These are phyloP conservation scores for Nephila pilipes DNA, from an alignment of 1,140 invertebrate species.

Conservation along the genomic window DNA sequence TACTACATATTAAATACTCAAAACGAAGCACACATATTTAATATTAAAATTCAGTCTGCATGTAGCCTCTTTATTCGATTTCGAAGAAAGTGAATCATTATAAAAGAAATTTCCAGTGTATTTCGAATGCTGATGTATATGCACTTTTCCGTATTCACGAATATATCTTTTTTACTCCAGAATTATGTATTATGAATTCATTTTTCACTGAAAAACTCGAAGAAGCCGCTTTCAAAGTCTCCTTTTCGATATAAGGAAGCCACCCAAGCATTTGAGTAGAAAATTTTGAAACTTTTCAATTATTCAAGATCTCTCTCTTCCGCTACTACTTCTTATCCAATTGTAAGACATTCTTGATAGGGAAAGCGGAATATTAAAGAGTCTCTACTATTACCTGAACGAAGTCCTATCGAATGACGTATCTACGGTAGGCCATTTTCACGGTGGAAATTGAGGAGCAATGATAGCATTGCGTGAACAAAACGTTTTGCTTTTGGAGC, in stretches of 20 bases:
- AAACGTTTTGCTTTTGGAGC: conserved; percentile 56
- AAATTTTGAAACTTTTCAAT: conserved; percentile 68
- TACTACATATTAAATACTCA: not conserved
- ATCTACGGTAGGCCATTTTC: conserved; percentile 61
- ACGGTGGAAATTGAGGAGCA: conserved; percentile 42
- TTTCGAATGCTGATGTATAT: not conserved
- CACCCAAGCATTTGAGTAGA: conserved; percentile 28
- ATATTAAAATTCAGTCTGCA: not conserved
- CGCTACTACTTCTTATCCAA: conserved; percentile 72
- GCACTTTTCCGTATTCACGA: not conserved
- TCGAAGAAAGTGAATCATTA: not conserved
- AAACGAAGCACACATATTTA: not conserved
- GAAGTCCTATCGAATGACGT: conserved; percentile 19
- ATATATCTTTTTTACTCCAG: not conserved
- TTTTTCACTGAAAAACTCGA: conserved; percentile 11
- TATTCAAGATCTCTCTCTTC: conserved; percentile 55
- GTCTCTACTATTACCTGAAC: conserved; percentile 10
- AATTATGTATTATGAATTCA: conserved; percentile 57
- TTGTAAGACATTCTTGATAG: conserved; percentile 29
- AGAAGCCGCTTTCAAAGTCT: not conserved
- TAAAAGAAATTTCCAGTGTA: not conserved
- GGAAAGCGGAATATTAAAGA: conserved; percentile 71
- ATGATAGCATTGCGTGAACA: conserved; percentile 73
- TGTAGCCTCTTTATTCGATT: not conserved
- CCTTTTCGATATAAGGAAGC: conserved; percentile 16